Evolutionary conservation across 1,140 invertebrate species (phyloP), one percentile per base, ranked within the genome.

Genomic region (Panonychus citri): DNA sequence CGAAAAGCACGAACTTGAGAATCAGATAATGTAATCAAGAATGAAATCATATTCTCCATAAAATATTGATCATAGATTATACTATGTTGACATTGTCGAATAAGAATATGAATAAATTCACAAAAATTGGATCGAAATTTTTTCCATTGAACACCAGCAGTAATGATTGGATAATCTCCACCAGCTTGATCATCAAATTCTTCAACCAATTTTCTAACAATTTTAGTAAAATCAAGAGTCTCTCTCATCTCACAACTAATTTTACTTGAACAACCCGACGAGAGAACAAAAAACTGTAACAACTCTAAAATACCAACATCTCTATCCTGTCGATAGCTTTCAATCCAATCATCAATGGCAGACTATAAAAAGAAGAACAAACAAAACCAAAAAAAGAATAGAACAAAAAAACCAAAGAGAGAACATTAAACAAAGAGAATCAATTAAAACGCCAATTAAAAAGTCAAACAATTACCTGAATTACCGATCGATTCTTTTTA

Each of bases 61-160:
- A 99, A 73, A 69, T 90, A 95, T 66, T 97, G 90, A 73, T 99
- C 95, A 66, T 97, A 99, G 64, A 99, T 96, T 56, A 99, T 97
- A 46, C 86, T 90, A 71, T 97, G 94, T 69, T 98, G 93, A 66
- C 91, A 98, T 69, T 96, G 90, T 58, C 88, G 83, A 24, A 99
- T 90, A 37, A 99, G 73, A 2, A 86, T 83, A 71, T 94, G 87
- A 15, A 98, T 85, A 74, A 98, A 98, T 68, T 97, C 93, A 69
- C 88, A 93, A 67, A 96, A 96, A 72, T 93, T 94, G 28, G 78
- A 74, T 27, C 86, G 78, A 66, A 99, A 97, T 69, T 96, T 96
- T 68, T 95, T 96, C 87, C 88, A 97, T 51, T 85, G 82, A 63
- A 89, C 86, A 0, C 91, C 91, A 30, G 84, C 78, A 84, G 95